A percentile compares a stretch with the other conserved stretches of the same genome.
Evolutionary conservation across 2,888 invertebrate genomes (phyloP).

Genomic region (Drosophila histrio): DNA sequence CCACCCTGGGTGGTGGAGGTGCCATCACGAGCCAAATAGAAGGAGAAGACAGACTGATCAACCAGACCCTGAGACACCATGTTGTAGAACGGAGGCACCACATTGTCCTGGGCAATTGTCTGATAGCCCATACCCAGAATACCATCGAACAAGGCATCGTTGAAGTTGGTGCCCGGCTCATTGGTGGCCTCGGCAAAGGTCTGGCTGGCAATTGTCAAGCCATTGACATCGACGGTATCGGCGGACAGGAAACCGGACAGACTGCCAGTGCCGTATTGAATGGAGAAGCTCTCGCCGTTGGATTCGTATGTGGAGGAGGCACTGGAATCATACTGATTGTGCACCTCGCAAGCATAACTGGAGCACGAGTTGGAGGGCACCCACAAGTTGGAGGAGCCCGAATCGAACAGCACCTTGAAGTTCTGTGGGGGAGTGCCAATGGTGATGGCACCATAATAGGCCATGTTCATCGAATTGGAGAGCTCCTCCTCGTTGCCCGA

Average conservation of each 20-base stretch:
- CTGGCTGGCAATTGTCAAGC: constrained; percentile 88
- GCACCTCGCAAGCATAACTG: constrained; percentile 94
- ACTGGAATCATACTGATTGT: constrained; percentile 95
- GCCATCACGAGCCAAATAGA: constrained; percentile 91
- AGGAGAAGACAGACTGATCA: constrained; percentile 92
- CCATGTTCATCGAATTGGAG: constrained; percentile 95
- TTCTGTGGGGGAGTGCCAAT: constrained; percentile 96
- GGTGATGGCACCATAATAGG: constrained; percentile 95
- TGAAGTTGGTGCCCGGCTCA: constrained; percentile 96
- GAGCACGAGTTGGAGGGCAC: constrained; percentile 97
- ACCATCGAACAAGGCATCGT: constrained; percentile 98
- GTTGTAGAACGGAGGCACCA: constrained; percentile 94
- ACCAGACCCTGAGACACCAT: constrained; percentile 92
- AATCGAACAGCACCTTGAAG: constrained; percentile 98
- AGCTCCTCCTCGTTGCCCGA: constrained; percentile 82
- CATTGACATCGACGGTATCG: constrained; percentile 90
- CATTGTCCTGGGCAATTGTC: constrained; percentile 93
- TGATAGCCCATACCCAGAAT: constrained; percentile 96
- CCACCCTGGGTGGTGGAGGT: constrained; percentile 84
- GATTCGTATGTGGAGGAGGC: constrained; percentile 91
- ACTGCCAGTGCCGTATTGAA: constrained; percentile 97
- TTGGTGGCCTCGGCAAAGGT: constrained; percentile 97
- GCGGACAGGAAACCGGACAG: constrained; percentile 96
- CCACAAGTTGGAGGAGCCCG: constrained; percentile 99
- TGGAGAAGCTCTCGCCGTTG: constrained; percentile 95